Conservation (phyloP, 2,113 vertebrate species). For the Vidua chalybeata region DNA sequence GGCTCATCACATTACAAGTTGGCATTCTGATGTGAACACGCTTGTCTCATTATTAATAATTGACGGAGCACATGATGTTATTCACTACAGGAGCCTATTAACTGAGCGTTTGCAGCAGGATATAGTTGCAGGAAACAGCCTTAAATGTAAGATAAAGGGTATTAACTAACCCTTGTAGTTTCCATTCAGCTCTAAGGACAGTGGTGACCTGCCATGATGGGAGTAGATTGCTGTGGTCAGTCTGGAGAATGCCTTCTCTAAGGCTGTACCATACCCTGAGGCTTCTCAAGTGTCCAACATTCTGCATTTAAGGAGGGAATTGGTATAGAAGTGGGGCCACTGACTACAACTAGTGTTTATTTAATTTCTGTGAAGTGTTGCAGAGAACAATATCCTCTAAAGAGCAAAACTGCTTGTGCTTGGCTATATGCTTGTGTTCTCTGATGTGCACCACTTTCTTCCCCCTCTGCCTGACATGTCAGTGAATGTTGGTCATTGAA, state of each 20-base stretch:
- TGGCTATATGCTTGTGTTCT: background rate
- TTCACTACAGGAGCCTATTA: conserved; percentile 28
- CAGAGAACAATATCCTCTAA: background rate
- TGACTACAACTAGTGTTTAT: background rate
- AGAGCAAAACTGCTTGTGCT: background rate
- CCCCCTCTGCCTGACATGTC: background rate
- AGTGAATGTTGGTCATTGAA: background rate
- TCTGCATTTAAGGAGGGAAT: background rate
- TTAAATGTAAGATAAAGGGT: background rate
- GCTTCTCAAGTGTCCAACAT: background rate
- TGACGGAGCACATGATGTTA: conserved; percentile 45
- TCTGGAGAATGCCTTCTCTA: background rate
- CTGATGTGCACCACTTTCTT: background rate
- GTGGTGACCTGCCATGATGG: background rate
- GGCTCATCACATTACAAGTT: background rate
- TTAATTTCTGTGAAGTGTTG: background rate
- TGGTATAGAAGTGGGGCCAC: background rate
- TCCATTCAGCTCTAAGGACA: background rate
- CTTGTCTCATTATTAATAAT: conserved; percentile 59
- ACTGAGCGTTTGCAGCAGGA: background rate
- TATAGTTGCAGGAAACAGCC: background rate
- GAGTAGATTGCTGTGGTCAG: background rate
- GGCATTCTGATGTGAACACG: conserved; percentile 3
- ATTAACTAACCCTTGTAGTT: background rate
- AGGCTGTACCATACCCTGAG: background rate